Evolutionary conservation across 2,888 invertebrate species (phyloP).

Genomic region (Syritta pipiens): DNA sequence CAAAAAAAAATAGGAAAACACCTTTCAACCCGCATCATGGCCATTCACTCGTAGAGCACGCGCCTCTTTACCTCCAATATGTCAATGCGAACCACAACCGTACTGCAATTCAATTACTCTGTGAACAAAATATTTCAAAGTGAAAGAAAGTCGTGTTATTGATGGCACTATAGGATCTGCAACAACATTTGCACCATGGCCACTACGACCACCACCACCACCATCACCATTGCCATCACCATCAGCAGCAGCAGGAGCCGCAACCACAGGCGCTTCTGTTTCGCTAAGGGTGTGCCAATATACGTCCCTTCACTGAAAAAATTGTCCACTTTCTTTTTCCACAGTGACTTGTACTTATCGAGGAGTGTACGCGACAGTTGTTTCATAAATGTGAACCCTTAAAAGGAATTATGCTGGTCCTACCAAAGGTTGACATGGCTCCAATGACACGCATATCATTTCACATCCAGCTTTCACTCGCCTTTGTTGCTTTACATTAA

Average conservation of each 20-base stretch:
- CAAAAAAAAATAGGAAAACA: constrained; percentile 1
- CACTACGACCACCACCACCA: constrained; percentile 19
- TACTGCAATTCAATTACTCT: constrained; percentile 39
- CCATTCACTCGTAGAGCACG: constrained; percentile 15
- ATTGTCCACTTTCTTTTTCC: constrained; percentile 49
- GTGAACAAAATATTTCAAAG: constrained; percentile 32
- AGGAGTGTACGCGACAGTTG: neutral
- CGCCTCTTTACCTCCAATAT: constrained; percentile 17
- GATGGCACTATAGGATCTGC: too few relatives aligned
- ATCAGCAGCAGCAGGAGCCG: neutral
- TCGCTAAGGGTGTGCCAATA: constrained; percentile 13
- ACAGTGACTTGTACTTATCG: constrained; percentile 13
- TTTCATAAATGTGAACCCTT: neutral
- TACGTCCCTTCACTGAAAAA: constrained; percentile 19
- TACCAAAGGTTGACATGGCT: constrained; percentile 26
- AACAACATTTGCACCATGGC: too few relatives aligned
- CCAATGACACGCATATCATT: constrained; percentile 33
- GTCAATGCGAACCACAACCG: constrained; percentile 14
- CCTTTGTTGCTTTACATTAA: neutral
- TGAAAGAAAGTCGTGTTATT: constrained; percentile 2
- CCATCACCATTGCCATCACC: neutral
- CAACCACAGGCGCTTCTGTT: constrained; percentile 1
- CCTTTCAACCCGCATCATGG: constrained; percentile 39
- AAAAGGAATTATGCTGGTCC: constrained; percentile 41
- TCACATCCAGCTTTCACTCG: constrained; percentile 19